A percentile compares a stretch with the other conserved stretches of the same genome.
Evolutionary conservation across 1,140 invertebrate genomes (phyloP).

Genomic region (Papilio aristodemus): DNA sequence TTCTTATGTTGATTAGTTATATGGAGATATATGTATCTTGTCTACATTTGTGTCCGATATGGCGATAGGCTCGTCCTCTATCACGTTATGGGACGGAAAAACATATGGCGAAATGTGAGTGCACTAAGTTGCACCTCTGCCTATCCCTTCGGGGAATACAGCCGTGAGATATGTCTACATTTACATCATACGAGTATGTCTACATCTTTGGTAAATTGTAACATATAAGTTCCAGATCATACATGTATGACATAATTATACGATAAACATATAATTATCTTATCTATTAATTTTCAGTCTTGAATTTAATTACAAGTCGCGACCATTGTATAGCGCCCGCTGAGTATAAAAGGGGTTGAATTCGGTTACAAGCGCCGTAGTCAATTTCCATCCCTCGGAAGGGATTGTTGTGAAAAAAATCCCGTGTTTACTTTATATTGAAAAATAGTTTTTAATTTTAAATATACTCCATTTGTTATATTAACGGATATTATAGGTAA

Average conservation of each 20-base stretch:
- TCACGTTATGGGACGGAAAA: too few species aligned
- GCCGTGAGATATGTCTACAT: too few species aligned
- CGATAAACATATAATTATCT: constrained; percentile 17
- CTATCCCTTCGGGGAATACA: too few species aligned
- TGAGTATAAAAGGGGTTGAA: constrained; percentile 51
- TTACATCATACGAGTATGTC: too few species aligned
- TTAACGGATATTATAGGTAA: not conserved
- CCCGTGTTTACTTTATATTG: constrained; percentile 1
- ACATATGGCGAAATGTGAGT: too few species aligned
- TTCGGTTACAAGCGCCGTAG: constrained; percentile 42
- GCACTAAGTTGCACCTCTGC: too few species aligned
- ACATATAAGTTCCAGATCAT: not conserved
- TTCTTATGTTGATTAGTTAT: too few species aligned
- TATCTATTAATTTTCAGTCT: constrained; percentile 10
- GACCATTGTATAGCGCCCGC: constrained; percentile 43
- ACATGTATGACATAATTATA: not conserved
- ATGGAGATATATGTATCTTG: too few species aligned
- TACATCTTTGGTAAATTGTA: too few species aligned
- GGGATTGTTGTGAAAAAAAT: constrained; percentile 26
- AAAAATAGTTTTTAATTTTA: not conserved
- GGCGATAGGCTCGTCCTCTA: too few species aligned
- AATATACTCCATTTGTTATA: constrained; percentile 2
- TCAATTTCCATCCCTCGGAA: constrained; percentile 39
- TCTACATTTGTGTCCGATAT: too few species aligned
- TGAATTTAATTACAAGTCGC: constrained; percentile 31